Evolutionary conservation across 2,888 invertebrate species (phyloP), one percentile per base, ranked within the genome.

Genomic region (Apodemia duryi): DNA sequence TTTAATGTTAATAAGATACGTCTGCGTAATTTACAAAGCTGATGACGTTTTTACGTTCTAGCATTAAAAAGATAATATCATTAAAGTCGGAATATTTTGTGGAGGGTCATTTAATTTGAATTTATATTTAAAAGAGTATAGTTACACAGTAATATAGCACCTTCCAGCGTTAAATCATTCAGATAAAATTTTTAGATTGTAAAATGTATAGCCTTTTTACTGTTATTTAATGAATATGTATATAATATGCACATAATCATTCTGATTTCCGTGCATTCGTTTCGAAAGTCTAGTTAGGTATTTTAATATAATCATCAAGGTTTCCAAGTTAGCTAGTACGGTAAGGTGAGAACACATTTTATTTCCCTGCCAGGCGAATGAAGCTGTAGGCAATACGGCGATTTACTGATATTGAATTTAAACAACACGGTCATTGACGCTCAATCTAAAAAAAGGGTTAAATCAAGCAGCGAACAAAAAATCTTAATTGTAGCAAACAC

Each of bases 1-100:
- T 64, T 61, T 64, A 64, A 64, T 61, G 35, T 51, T 64, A 64
- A 64, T 64, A 51, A 64, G 61, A 61, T 61, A 57, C 66, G 57
- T 41, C 63, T 65, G 65, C 61, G 65, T 68, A 65, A 60, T 57
- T 66, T 66, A 67, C 61, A 51, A 65, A 65, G 63, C 64, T 65
- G 68, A 62, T 66, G 67, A 70, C 65, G 61, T 63, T 66, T 67
- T 64, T 66, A 66, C 67, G 63, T 65, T 13, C 57, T 41, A 28
- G 61, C 65, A 68, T 70, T 71, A 69, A 68, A 67, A 67, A 65
- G 71, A 67, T 69, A 70, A 63, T 66, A 63, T 64, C 65, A 69
- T 70, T 69, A 68, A 65, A 65, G 65, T 64, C 62, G 57, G 64
- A 68, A 66, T 62, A 64, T 65, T 68, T 65, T 66, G 52, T 28